Base-by-base conservation (phyloP, 37 sponge, comb jelly and placozoan genomes). In the Amphimedon queenslandica region DNA sequence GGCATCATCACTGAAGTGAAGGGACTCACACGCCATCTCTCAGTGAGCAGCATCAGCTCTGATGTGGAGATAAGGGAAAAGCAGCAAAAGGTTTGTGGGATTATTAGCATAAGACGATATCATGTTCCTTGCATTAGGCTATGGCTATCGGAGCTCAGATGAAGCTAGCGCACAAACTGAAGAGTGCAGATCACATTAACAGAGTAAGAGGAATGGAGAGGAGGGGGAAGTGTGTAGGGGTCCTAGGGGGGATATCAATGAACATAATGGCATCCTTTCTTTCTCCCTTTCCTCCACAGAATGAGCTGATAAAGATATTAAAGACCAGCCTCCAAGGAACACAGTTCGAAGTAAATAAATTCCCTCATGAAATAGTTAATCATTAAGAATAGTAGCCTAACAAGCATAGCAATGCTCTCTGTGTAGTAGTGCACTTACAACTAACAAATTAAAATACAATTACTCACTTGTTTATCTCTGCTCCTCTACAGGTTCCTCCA, bases 141-240 rank as follows among this genome's bases (percentile, higher is more conserved):
- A 16, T 85, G 74, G 74, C 79, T 20, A 79, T 85, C 0, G 85
- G 85, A 5, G 85, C 85, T 40, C 78, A 78, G 39, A 85, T 85
- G 85, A 85, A 85, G 69, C 55, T 85, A n/a, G 66, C 79, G 11
- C 85, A 85, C 55, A 72, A 85, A 3, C 69, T 85, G 23, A 40
- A 38, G 1, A 78, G 70, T 73, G 79, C 85, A 27, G 85, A 78
- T 36, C 74, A 85, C 53, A 85, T 85, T 29, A 69, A 74, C 18
- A 64, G 40, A 16, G 71, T 70, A 40, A 70, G 13, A 47, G 8
- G 8, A 47, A n/a, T n/a, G n/a, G n/a, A n/a, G n/a, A n/a, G n/a
- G n/a, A n/a, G n/a, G n/a, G n/a, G n/a, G n/a, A n/a, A n/a, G n/a
- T n/a, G n/a, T n/a, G n/a, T n/a, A n/a, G n/a, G n/a, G n/a, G n/a